Evolutionary conservation across 2,888 invertebrate genomes (phyloP).

Genomic region (Drosophila testacea): DNA sequence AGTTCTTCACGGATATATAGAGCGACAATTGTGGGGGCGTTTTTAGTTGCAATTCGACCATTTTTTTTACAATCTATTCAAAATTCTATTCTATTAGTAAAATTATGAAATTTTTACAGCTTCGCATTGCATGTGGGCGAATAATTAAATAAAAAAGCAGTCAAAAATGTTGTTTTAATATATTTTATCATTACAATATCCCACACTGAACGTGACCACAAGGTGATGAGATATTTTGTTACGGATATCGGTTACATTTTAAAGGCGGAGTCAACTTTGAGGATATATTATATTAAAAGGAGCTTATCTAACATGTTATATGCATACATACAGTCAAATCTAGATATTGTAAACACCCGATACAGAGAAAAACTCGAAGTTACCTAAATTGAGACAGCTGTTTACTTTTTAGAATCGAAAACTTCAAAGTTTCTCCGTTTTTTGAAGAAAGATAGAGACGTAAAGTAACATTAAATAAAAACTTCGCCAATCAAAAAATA

Average conservation of each 20-base stretch:
- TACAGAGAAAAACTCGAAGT: too few species aligned
- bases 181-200: not conserved
- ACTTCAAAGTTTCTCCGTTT: too few species aligned
- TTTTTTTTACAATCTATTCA: conserved; percentile 1
- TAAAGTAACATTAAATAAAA: too few species aligned
- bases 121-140: conserved; percentile 47
- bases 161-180: conserved; percentile 24
- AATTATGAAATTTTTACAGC: not conserved
- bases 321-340: not conserved
- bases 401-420: too few species aligned
- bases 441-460: too few species aligned
- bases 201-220: not conserved
- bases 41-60: not conserved
- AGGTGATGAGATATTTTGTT: conserved; percentile 31
- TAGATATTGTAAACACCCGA: too few species aligned
- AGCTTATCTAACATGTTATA: conserved; percentile 7
- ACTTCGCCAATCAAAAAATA: too few species aligned
- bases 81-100: not conserved
- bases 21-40: conserved; percentile 1
- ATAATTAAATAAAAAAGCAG: conserved; percentile 26
- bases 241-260: conserved; percentile 47
- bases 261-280: conserved; percentile 41
- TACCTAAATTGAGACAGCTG: too few species aligned
- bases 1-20: conserved; percentile 26
- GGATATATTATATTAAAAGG: conserved; percentile 28